Base-by-base conservation (phyloP, 92 coral and sea anemone genomes). In the Palythoa grandiflora region DNA sequence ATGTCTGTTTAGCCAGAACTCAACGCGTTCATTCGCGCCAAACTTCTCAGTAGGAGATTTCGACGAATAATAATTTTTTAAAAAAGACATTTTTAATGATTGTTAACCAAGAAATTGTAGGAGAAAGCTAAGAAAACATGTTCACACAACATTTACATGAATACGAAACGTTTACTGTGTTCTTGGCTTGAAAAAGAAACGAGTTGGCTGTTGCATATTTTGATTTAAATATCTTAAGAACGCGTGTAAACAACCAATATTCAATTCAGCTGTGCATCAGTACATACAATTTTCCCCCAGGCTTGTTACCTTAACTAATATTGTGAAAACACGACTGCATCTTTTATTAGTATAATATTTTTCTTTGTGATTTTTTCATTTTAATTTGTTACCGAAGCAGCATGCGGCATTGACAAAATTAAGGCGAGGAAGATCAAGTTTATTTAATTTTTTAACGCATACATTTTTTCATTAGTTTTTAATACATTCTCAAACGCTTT, bases 261-360 rank as follows among this genome's bases (percentile, higher is more conserved):
- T 78, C 59, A 36, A 44, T 61, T 59, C 73, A 60, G 47, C n/a
- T 13, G 84, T 81, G 86, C 86, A 38, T n/a, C 12, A 53, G 52
- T 81, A 40, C 75, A 68, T 47, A 37, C 59, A 47, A 81, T 81
- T 65, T 4, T 65, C 59, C 86, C 66, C 38, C 74, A 48, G 73
- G 75, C 74, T 47, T 81, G 74, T 81, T 66, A 20, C 86, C 75
- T 81, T 66, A 65, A 63, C 85, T 80, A 53, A 81, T 81, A 14
- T 81, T 81, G 13, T 81, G 40, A 81, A 81, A 81, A 81, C 75
- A 65, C 21, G 75, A 44, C 47, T 66, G 20, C 60, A 65, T 10
- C 39, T 51, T 44, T 65, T 63, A 65, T 81, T 81, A 36, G 71
- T 28, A 48, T 44, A 66, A 19, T 81, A 65, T 81, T 35, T 80